Evolutionary conservation across 2,113 vertebrate genomes (phyloP), one percentile per base, ranked within the genome.

Genomic region (Mixornis gularis): DNA sequence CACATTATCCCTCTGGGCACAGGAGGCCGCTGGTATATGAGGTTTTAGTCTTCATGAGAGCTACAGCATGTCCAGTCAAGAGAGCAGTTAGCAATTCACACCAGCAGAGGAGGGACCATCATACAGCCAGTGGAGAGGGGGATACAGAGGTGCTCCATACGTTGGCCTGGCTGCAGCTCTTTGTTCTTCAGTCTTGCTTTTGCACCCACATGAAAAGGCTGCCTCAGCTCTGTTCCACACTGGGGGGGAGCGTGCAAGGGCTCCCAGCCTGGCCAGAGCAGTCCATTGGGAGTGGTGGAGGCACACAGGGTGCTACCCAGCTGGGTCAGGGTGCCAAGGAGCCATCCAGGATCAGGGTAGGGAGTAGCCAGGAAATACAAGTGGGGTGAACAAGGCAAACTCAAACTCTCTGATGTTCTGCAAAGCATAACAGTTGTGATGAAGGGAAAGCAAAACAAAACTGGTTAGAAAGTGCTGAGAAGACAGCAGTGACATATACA

Each of bases 201-300:
- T 7, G 11, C 51, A 70, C 30, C 27, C 41, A 38, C 19, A 66
- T 8, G 32, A 49, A 74, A 36, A 79, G 43, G 17, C 16, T 49
- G 43, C 21, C 32, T 63, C 1, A 10, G 5, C 10, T 7, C 2
- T 20, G 32, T 38, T 38, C 17, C 4, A 2, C 3, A 1, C 29
- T 38, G 22, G 0, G 10, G 10, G 13, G 2, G 1, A 55, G 11
- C 0, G 0, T 40, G 64, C 18, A 43, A 21, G 34, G 24, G 16
- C 19, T 60, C 30, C 62, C 41, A 52, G 24, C 32, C n/a, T 19
- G 34, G 30, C 27, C 11, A 7, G 52, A 13, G 20, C 24, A 21
- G 2, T 17, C 34, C 27, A 6, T 0, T 14, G 18, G 49, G 53
- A 78, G 40, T 0, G 0, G 19, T 2, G 3, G 16, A 56, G 29